phyloP scores from a whole-genome alignment of 2,113 vertebrate species.

The Plestiodon gilberti region DNA sequence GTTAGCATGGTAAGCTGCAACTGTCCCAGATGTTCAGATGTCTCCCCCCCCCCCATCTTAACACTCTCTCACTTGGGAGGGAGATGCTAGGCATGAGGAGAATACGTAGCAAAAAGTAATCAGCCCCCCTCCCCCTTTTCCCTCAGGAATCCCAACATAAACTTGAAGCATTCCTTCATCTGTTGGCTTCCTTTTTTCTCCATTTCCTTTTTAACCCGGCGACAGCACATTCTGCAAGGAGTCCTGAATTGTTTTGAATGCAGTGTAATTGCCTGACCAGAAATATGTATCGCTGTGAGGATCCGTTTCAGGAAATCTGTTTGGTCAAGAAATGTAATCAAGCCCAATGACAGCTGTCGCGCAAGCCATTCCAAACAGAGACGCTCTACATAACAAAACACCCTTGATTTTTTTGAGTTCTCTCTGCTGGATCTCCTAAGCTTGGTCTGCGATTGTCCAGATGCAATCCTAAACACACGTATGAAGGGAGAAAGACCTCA shows the following conservation, averaged over 20 bases:
- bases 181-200: constrained; percentile 24
- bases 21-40: constrained; percentile 22
- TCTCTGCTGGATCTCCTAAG: neutral
- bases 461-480: too few relatives aligned
- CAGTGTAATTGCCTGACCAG: constrained; percentile 11
- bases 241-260: constrained; percentile 41
- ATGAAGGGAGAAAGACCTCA: too few relatives aligned
- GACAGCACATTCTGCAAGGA: constrained; percentile 23
- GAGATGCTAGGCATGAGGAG: constrained; percentile 2
- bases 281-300: constrained; percentile 45
- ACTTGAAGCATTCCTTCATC: neutral
- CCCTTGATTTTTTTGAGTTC: constrained; percentile 53
- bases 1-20: constrained; percentile 28
- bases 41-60: constrained; percentile 29
- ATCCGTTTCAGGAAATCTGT: constrained; percentile 42
- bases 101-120: neutral
- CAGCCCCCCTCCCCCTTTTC: constrained; percentile 20
- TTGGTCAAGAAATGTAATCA: constrained; percentile 60
- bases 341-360: constrained; percentile 52
- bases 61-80: neutral
- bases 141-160: constrained; percentile 22
- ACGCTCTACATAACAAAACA: constrained; percentile 45
- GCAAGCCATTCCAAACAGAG: constrained; percentile 49
- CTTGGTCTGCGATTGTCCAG: neutral
- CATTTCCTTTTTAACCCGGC: neutral